Evolutionary conservation across 2,113 vertebrate genomes (phyloP).

Genomic region (Oncorhynchus kisutch): DNA sequence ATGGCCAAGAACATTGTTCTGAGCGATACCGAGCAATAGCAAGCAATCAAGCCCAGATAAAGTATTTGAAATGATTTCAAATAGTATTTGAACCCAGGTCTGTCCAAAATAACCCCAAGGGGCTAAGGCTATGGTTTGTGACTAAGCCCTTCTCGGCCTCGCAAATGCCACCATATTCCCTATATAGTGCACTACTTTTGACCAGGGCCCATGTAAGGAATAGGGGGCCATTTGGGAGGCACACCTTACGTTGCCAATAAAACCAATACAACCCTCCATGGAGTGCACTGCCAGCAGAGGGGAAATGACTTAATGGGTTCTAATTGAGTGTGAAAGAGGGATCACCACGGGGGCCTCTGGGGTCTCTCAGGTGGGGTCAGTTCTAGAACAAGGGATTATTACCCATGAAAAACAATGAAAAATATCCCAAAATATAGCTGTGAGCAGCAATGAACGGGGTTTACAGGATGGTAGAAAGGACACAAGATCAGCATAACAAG

Average conservation of each 20-base stretch:
- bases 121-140: neutral
- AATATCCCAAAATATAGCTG: too few relatives aligned
- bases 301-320: conserved; percentile 6
- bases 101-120: too few relatives aligned
- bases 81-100: too few relatives aligned
- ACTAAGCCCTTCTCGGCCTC: neutral
- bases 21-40: too few relatives aligned
- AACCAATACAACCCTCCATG: neutral
- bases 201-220: neutral
- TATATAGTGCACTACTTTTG: too few relatives aligned
- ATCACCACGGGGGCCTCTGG: neutral
- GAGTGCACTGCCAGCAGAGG: neutral
- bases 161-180: neutral
- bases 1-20: too few relatives aligned
- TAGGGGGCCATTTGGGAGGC: too few relatives aligned
- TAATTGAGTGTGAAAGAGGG: conserved; percentile 17
- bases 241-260: neutral
- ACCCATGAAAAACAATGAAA: neutral
- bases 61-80: too few relatives aligned
- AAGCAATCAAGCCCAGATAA: too few relatives aligned
- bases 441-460: too few relatives aligned
- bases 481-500: too few relatives aligned
- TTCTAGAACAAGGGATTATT: neutral
- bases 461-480: too few relatives aligned
- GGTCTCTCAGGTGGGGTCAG: neutral